Base-by-base conservation (phyloP, 2,888 invertebrate genomes). In the Lithophane ornitopus region DNA sequence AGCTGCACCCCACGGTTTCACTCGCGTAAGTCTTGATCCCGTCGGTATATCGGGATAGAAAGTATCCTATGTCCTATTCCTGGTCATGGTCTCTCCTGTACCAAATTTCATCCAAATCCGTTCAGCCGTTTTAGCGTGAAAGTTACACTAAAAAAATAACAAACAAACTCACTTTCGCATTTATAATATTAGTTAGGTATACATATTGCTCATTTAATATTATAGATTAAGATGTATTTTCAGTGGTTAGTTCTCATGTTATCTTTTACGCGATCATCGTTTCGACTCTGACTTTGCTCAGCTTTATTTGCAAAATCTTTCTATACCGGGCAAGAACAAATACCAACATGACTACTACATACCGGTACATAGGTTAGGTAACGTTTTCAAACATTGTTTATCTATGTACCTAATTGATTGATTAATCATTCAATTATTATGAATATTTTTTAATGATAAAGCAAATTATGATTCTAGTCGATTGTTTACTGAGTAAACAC, bases 401-500 rank as follows among this genome's bases (percentile, higher is more conserved):
- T 49, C 22, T 49, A 22, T 16, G 39, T 16, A 46, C 22, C 19
- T 44, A 41, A 61, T 26, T 52, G 12, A 16, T 65, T 49, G 19
- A 41, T 79, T 19, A 19, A 77, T 73, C 4, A 22, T 34, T 22
- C 0, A 54, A 26, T 62, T 34, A 34, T 2, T 80, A 49, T 44
- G 62, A 41, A 49, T 26, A 28, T 34, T 49, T 63, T 62, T 77
- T 34, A 75, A 81, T 75, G n/a, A 61, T 34, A 14, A 52, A 82
- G 26, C 26, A 59, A 76, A 59, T 78, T 46, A 56, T 70, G 28
- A 54, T 52, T 58, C 34, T 34, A 39, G 2, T 61, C 14, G 34
- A 46, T 80, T 59, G 59, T 80, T 79, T 39, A 68, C n/a, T 70
- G 26, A 66, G 28, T 59, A 69, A 66, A 72, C n/a, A 81, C n/a